Percentiles rank a stretch among this genome's conserved stretches.
phyloP scores from a whole-genome alignment of 2,888 invertebrate genomes.

The Harpagoxenus sublaevis region DNA sequence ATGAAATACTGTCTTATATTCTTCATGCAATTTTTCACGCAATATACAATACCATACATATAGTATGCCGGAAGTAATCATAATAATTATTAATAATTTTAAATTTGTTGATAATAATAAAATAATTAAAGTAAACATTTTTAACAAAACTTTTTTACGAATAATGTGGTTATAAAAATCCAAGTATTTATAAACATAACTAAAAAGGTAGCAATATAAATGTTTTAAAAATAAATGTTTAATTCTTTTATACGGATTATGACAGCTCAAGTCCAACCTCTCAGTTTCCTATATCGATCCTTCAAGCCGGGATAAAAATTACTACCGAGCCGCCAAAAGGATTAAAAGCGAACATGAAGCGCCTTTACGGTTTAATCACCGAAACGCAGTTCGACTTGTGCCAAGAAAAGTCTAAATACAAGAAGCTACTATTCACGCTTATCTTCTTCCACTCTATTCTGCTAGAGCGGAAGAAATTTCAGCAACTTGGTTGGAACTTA shows the following conservation, averaged over 20 bases:
- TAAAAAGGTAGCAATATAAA: neutral
- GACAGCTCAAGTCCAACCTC: constrained; percentile 96
- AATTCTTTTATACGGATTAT: constrained; percentile 87
- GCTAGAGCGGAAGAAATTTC: constrained; percentile 94
- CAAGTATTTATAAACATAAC: neutral
- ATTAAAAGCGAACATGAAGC: constrained; percentile 94
- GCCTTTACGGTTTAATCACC: constrained; percentile 92
- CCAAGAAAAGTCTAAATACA: constrained; percentile 91
- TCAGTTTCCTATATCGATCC: constrained; percentile 94
- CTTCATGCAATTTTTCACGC: constrained; percentile 25
- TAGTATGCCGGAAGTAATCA: neutral
- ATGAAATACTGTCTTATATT: constrained; percentile 29
- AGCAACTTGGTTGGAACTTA: constrained; percentile 96
- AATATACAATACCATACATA: neutral
- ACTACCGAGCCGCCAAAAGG: constrained; percentile 97
- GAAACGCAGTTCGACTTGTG: constrained; percentile 92
- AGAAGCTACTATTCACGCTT: constrained; percentile 92
- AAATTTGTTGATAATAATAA: neutral
- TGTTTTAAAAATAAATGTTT: neutral
- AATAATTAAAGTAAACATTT: neutral
- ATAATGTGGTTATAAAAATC: neutral
- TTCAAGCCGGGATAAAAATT: constrained; percentile 96
- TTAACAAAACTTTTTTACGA: neutral
- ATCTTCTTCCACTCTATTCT: constrained; percentile 96
- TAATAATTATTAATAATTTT: neutral